A percentile compares a stretch with the other conserved stretches of the same genome.
These are phyloP conservation scores for Bombus haemorrhoidalis DNA, from an alignment of 1,140 invertebrate species.

Conservation along the genomic window DNA sequence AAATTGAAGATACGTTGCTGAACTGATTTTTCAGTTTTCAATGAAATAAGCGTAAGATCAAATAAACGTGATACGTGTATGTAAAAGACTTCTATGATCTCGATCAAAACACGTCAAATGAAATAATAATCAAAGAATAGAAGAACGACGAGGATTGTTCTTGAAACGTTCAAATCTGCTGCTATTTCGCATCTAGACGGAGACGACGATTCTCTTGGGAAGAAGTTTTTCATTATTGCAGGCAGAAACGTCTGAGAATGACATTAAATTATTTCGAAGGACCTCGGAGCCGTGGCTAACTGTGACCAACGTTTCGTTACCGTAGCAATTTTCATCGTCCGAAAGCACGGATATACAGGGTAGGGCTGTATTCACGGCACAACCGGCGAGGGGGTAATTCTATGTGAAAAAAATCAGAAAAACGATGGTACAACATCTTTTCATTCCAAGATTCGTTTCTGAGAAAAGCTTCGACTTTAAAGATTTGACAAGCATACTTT, in stretches of 20 bases:
- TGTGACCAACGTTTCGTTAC: not conserved
- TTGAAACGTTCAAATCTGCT: not conserved
- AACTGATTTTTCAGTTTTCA: not conserved
- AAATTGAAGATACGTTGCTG: not conserved
- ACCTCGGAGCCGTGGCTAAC: not conserved
- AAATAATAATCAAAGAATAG: not conserved
- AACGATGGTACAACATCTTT: too few species aligned
- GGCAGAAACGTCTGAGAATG: not conserved
- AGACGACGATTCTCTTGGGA: not conserved
- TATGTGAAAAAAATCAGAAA: too few species aligned
- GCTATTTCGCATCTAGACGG: not conserved
- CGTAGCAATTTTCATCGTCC: conserved; percentile 11
- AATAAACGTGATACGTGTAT: not conserved
- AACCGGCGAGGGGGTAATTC: too few species aligned
- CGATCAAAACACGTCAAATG: not conserved
- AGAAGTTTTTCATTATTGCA: not conserved
- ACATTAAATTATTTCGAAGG: conserved; percentile 29
- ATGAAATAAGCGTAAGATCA: not conserved
- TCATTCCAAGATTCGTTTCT: too few species aligned
- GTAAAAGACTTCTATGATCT: not conserved
- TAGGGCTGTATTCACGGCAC: too few species aligned
- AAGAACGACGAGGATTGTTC: not conserved
- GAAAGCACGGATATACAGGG: not conserved
- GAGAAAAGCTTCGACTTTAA: too few species aligned
- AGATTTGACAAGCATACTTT: too few species aligned